A percentile compares a stretch with the other conserved stretches of the same genome.
phyloP scores from a whole-genome alignment of 1,140 invertebrate genomes.

The Drosophila pseudoobscura region DNA sequence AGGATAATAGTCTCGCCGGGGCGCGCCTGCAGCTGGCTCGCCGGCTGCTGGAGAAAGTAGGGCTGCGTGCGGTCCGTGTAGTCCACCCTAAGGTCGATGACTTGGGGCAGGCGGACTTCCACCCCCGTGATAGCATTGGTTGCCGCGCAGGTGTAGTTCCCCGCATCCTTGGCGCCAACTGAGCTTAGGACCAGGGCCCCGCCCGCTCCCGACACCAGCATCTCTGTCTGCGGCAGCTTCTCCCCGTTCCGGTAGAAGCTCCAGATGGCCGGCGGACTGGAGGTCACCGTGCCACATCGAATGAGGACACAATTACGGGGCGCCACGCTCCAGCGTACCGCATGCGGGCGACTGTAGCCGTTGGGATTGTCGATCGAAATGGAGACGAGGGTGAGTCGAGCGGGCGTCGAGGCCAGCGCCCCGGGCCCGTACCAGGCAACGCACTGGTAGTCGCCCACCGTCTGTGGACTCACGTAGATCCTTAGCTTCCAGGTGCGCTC shows the following conservation, averaged over 20 bases:
- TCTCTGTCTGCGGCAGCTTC: slow-evolving; percentile 67
- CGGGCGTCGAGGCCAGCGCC: slow-evolving; percentile 90
- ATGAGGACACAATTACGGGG: slow-evolving; percentile 78
- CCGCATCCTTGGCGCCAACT: slow-evolving; percentile 84
- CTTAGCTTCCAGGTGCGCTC: slow-evolving; percentile 82
- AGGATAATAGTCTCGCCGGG: slow-evolving; percentile 86
- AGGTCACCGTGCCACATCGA: slow-evolving; percentile 72
- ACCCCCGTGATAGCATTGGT: slow-evolving; percentile 85
- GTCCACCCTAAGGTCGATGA: slow-evolving; percentile 84
- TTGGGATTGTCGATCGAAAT: slow-evolving; percentile 70
- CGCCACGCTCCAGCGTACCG: slow-evolving; percentile 74
- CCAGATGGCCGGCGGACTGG: slow-evolving; percentile 79
- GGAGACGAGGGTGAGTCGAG: slow-evolving; percentile 88
- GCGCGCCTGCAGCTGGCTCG: slow-evolving; percentile 77
- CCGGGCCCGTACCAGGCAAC: slow-evolving; percentile 91
- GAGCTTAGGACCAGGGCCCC: slow-evolving; percentile 85
- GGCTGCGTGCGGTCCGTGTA: slow-evolving; percentile 82
- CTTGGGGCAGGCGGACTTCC: slow-evolving; percentile 83
- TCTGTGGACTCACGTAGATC: slow-evolving; percentile 85
- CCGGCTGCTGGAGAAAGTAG: slow-evolving; percentile 84
- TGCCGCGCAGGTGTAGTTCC: slow-evolving; percentile 86
- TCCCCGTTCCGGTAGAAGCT: slow-evolving; percentile 80
- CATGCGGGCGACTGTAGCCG: slow-evolving; percentile 45
- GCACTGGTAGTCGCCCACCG: slow-evolving; percentile 89
- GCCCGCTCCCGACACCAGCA: slow-evolving; percentile 64